phyloP scores from a whole-genome alignment of 2,888 invertebrate species.

The Alloscopus bannaensis region DNA sequence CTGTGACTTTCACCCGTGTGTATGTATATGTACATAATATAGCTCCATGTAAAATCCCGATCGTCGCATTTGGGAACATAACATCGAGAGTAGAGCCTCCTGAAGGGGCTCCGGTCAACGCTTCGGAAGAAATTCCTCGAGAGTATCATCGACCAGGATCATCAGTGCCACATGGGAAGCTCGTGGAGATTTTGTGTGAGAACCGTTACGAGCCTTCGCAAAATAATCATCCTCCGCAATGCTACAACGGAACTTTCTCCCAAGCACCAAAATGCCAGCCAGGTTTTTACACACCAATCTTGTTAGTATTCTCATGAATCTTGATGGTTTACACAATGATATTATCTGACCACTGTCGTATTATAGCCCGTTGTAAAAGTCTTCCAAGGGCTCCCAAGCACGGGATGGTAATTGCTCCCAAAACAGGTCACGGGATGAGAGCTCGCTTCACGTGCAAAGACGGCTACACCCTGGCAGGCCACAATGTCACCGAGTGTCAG shows the following conservation, averaged over 20 bases:
- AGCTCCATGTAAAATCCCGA: slow-evolving; percentile 96
- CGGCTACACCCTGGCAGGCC: slow-evolving; percentile 89
- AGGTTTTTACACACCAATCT: slow-evolving; percentile 80
- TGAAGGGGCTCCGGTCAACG: slow-evolving; percentile 63
- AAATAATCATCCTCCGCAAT: slow-evolving; percentile 85
- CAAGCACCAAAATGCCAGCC: slow-evolving; percentile 90
- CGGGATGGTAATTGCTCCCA: slow-evolving; percentile 97
- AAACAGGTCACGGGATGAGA: slow-evolving; percentile 97
- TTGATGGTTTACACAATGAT: background rate
- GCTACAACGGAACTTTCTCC: slow-evolving; percentile 97
- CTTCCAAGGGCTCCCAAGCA: slow-evolving; percentile 91
- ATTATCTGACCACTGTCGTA: background rate
- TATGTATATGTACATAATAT: slow-evolving; percentile 74
- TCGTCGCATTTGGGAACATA: slow-evolving; percentile 77
- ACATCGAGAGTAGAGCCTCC: slow-evolving; percentile 62
- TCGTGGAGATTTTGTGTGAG: slow-evolving; percentile 87
- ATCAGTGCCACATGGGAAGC: slow-evolving; percentile 83
- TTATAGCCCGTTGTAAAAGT: slow-evolving; percentile 83
- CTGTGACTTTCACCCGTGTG: no score
- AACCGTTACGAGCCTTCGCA: slow-evolving; percentile 82
- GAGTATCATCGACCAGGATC: slow-evolving; percentile 71
- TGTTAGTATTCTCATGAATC: background rate
- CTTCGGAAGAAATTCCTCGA: slow-evolving; percentile 36
- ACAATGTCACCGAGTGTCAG: slow-evolving; percentile 80
- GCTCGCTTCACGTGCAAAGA: slow-evolving; percentile 96